These are phyloP conservation scores for Halocaridina rubra DNA, from an alignment of 2,888 invertebrate genomes.

Conservation along the genomic window DNA sequence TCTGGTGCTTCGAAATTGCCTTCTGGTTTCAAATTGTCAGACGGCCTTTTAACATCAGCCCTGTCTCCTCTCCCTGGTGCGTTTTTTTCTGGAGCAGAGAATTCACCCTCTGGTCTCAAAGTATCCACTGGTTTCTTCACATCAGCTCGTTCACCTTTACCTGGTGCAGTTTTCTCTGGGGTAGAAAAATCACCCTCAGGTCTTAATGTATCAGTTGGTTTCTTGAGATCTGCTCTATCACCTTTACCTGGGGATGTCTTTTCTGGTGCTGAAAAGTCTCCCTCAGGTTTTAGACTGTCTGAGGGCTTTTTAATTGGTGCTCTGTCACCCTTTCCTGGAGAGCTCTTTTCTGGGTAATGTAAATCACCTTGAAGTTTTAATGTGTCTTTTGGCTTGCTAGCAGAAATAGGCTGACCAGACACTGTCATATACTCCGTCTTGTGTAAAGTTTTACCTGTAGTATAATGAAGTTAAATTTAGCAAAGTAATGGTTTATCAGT, in stretches of 20 bases:
- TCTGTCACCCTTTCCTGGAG: slow-evolving; percentile 50
- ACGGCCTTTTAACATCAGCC: slow-evolving; percentile 41
- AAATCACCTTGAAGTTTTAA: slow-evolving; percentile 65
- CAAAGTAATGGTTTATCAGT: too few relatives aligned
- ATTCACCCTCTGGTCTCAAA: slow-evolving; percentile 60
- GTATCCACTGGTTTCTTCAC: slow-evolving; percentile 58
- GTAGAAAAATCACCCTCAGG: slow-evolving; percentile 71
- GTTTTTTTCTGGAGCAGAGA: slow-evolving; percentile 66
- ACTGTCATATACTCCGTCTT: slow-evolving; percentile 48
- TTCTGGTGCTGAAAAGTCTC: slow-evolving; percentile 66
- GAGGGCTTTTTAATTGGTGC: slow-evolving; percentile 43
- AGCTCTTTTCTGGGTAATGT: slow-evolving; percentile 66
- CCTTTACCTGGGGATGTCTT: slow-evolving; percentile 36
- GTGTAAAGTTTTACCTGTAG: slow-evolving; percentile 33
- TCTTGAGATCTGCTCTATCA: slow-evolving; percentile 51
- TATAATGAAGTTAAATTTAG: not conserved
- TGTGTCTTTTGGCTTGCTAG: slow-evolving; percentile 10
- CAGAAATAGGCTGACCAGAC: slow-evolving; percentile 24
- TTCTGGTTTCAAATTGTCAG: slow-evolving; percentile 69
- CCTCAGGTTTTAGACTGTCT: slow-evolving; percentile 69
- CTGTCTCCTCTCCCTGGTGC: slow-evolving; percentile 50
- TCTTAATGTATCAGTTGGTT: slow-evolving; percentile 57
- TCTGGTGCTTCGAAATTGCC: slow-evolving; percentile 68
- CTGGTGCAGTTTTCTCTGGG: slow-evolving; percentile 23
- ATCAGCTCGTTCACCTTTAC: slow-evolving; percentile 56